phyloP scores from a whole-genome alignment of 2,888 invertebrate species.

The Bombylius major region DNA sequence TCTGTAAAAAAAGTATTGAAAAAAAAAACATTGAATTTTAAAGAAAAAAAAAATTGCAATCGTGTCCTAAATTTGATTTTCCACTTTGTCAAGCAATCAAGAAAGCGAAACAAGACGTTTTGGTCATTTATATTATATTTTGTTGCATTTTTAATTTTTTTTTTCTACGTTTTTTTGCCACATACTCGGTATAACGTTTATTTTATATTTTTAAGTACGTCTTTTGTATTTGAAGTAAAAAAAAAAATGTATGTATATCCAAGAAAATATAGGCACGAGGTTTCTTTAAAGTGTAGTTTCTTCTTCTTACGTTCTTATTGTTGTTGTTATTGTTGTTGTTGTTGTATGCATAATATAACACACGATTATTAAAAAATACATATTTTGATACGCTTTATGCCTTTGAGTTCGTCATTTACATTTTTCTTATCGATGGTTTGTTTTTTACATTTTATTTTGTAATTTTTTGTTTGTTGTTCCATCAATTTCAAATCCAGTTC shows the following conservation, averaged over 20 bases:
- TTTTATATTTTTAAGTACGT: too few species aligned
- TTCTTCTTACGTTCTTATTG: too few species aligned
- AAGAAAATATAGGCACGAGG: background rate
- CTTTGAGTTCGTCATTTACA: conserved; percentile 4
- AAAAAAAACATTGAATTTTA: background rate
- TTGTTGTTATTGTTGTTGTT: too few species aligned
- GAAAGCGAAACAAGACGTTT: conserved; percentile 8
- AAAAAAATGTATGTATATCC: too few species aligned
- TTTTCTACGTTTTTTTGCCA: too few species aligned
- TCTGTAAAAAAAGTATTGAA: background rate
- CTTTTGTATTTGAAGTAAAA: too few species aligned
- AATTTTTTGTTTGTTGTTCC: too few species aligned
- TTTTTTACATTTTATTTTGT: too few species aligned
- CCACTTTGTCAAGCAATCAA: conserved; percentile 9
- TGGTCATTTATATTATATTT: conserved; percentile 6
- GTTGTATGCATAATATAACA: too few species aligned
- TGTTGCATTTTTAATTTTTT: background rate
- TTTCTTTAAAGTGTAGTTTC: background rate
- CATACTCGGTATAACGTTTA: too few species aligned
- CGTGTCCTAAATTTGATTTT: conserved; percentile 9
- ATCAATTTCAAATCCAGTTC: too few species aligned
- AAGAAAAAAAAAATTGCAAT: background rate
- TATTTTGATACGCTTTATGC: conserved; percentile 6
- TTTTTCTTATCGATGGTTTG: background rate
- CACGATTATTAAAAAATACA: too few species aligned